phyloP scores from a whole-genome alignment of 2,797 vertebrate species.

The Epinephelus coioides region DNA sequence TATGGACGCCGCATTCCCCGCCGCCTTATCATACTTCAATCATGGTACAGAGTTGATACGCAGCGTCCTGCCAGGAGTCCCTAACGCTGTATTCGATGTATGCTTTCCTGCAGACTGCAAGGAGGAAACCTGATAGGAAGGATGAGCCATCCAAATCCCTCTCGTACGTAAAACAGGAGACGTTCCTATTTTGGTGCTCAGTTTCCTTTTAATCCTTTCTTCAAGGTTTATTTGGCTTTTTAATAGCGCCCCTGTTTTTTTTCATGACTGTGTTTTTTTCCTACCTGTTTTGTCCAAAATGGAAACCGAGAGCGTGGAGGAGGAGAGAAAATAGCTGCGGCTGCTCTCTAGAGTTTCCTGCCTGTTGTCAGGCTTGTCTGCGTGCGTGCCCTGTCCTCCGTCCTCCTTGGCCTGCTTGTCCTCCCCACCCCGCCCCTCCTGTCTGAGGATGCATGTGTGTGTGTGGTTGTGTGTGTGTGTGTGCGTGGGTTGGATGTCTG shows the following conservation, averaged over 20 bases:
- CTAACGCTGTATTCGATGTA: slow-evolving; percentile 29
- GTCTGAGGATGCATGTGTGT: slow-evolving; percentile 77
- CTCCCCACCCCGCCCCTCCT: slow-evolving; percentile 58
- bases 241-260: slow-evolving; percentile 40
- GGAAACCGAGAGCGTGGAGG: slow-evolving; percentile 71
- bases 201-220: slow-evolving; percentile 58
- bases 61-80: slow-evolving; percentile 12
- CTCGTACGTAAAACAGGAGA: slow-evolving; percentile 56
- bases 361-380: slow-evolving; percentile 76
- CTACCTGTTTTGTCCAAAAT: slow-evolving; percentile 67
- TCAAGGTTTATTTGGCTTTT: slow-evolving; percentile 65
- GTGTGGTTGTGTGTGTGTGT: slow-evolving; percentile 26
- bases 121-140: slow-evolving; percentile 68
- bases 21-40: slow-evolving; percentile 36
- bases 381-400: slow-evolving; percentile 84
- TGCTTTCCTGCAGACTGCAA: slow-evolving; percentile 58
- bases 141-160: slow-evolving; percentile 71
- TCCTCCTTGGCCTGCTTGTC: slow-evolving; percentile 74
- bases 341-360: slow-evolving; percentile 84
- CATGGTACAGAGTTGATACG: not conserved
- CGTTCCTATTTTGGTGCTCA: slow-evolving; percentile 59
- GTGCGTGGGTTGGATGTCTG: slow-evolving; percentile 79
- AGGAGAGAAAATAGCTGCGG: slow-evolving; percentile 74
- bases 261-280: slow-evolving; percentile 36
- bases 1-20: slow-evolving; percentile 65